phyloP scores from a whole-genome alignment of 2,797 vertebrate genomes.

The Halcyon chelicuti region DNA sequence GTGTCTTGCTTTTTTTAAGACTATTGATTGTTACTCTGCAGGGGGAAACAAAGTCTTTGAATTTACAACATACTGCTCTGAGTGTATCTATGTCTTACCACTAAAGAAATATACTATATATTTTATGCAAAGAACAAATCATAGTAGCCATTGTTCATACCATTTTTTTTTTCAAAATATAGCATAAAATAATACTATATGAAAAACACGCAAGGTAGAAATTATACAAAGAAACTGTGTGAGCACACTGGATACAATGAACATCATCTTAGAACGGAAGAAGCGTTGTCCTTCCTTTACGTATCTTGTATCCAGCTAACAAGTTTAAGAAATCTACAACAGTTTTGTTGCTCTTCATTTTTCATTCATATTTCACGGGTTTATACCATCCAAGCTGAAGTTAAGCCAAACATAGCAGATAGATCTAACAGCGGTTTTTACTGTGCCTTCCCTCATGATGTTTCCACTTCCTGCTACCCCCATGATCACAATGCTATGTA shows the following conservation, averaged over 20 bases:
- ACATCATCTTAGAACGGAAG: neutral
- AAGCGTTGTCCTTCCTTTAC: neutral
- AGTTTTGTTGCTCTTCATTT: neutral
- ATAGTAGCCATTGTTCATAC: neutral
- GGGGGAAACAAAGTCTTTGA: neutral
- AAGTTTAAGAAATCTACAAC: neutral
- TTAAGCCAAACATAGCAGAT: neutral
- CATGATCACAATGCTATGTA: fast-evolving
- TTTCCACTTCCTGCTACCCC: neutral
- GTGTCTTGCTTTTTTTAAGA: neutral
- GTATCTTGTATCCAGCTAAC: neutral
- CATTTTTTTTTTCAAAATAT: neutral
- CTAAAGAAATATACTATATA: neutral
- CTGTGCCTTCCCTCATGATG: neutral
- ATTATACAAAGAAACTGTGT: neutral
- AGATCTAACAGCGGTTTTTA: neutral
- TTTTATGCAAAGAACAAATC: neutral
- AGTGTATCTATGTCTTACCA: neutral
- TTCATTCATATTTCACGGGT: neutral
- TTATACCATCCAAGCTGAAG: neutral
- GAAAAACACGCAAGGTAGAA: neutral
- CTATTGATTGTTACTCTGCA: neutral
- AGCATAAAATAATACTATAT: neutral
- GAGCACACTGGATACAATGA: neutral
- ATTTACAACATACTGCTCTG: neutral